Percentiles rank a stretch among this genome's conserved stretches.
Conservation (phyloP, 2,113 vertebrate genomes). For the Tauraco erythrolophus region DNA sequence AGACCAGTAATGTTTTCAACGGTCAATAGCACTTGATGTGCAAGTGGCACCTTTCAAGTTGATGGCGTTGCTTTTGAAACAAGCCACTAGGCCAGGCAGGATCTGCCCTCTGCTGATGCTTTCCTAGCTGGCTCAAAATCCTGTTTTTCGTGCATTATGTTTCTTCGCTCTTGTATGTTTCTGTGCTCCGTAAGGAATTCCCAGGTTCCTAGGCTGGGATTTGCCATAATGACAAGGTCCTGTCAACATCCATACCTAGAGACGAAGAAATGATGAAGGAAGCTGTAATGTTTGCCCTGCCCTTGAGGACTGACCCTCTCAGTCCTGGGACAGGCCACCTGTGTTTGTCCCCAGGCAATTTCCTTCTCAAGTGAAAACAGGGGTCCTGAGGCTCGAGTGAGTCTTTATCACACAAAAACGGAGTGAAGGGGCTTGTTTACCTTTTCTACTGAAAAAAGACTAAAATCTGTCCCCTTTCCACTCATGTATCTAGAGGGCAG, state of each 20-base stretch:
- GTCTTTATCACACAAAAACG: neutral
- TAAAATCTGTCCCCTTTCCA: neutral
- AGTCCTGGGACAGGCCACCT: neutral
- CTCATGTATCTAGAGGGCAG: neutral
- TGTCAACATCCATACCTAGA: neutral
- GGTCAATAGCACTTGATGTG: neutral
- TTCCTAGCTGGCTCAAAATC: neutral
- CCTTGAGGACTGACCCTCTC: neutral
- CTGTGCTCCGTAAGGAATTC: neutral
- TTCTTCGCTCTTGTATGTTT: neutral
- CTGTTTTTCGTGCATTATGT: neutral
- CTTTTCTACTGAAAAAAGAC: neutral
- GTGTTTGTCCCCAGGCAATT: fast-evolving
- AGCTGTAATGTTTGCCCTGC: neutral
- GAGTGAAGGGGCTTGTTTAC: neutral
- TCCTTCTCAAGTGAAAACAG: neutral
- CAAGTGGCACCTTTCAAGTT: neutral
- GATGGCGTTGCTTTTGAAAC: neutral
- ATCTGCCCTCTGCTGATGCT: neutral
- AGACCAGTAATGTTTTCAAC: neutral
- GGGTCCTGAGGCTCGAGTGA: neutral
- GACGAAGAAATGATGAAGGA: neutral
- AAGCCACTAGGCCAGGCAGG: neutral
- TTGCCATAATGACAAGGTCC: neutral
- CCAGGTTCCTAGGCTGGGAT: neutral